Percentiles rank a stretch among this genome's conserved stretches.
These are phyloP conservation scores for Helicoverpa armigera DNA, from an alignment of 1,140 invertebrate species.

Conservation along the genomic window DNA sequence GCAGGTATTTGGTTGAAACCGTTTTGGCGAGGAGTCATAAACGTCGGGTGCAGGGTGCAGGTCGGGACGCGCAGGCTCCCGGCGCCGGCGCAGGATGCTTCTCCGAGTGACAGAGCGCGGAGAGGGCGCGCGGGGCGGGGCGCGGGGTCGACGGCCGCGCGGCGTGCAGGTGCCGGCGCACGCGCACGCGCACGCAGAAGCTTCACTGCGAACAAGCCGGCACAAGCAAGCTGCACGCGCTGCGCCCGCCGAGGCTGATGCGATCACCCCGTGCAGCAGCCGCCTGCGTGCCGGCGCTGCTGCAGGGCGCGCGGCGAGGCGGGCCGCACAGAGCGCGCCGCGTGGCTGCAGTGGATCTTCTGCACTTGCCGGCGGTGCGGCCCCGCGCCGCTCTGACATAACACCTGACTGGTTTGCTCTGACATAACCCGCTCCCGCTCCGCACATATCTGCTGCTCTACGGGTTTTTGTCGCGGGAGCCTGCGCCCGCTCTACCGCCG, in stretches of 20 bases:
- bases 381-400: constrained; percentile 31
- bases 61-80: constrained; percentile 10
- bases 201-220: background rate
- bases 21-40: background rate
- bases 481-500: background rate
- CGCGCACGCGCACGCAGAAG: background rate
- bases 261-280: no score
- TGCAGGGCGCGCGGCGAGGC: no score
- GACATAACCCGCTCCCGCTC: constrained; percentile 26
- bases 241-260: no score
- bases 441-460: constrained; percentile 19
- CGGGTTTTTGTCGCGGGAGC: constrained; percentile 11
- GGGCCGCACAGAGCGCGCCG: background rate
- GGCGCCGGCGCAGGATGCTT: background rate
- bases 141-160: constrained; percentile 41
- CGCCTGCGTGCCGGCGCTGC: no score
- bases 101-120: background rate
- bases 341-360: background rate
- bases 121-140: constrained; percentile 10
- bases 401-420: constrained; percentile 42
- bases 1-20: background rate
- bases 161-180: constrained; percentile 20
- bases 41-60: background rate
- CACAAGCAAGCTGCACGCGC: no score
- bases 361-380: background rate